A percentile compares a stretch with the other conserved stretches of the same genome.
Evolutionary conservation across 2,888 invertebrate species (phyloP).

Genomic region (Eupsilia transversa): DNA sequence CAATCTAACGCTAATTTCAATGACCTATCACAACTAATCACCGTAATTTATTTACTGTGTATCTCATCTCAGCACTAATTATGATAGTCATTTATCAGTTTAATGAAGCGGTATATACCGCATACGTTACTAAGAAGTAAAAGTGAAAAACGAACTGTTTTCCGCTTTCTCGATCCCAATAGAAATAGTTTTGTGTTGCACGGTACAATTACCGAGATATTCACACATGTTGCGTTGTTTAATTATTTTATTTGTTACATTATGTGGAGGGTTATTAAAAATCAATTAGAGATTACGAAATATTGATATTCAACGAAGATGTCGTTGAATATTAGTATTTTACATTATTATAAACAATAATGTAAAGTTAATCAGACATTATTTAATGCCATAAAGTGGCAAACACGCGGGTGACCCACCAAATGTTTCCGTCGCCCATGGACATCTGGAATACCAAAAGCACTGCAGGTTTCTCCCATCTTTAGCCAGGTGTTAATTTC

Average conservation of each 20-base stretch:
- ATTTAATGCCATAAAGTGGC: not conserved
- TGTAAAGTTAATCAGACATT: not conserved
- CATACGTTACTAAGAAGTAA: constrained; percentile 45
- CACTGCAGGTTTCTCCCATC: not conserved
- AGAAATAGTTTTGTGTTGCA: constrained; percentile 34
- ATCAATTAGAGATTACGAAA: constrained; percentile 27
- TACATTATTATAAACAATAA: no score
- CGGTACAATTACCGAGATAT: constrained; percentile 13
- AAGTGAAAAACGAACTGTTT: constrained; percentile 52
- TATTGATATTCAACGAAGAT: no score
- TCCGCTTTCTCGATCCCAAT: constrained; percentile 53
- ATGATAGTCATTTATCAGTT: constrained; percentile 18
- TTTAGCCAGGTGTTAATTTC: not conserved
- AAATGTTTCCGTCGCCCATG: not conserved
- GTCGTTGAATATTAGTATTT: no score
- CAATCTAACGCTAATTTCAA: not conserved
- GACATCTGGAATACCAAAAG: not conserved
- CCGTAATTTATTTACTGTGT: not conserved
- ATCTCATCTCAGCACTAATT: constrained; percentile 19
- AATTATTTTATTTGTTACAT: constrained; percentile 31
- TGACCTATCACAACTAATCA: not conserved
- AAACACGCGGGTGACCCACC: not conserved
- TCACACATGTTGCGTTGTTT: constrained; percentile 23
- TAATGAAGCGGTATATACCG: constrained; percentile 30
- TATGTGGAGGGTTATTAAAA: constrained; percentile 22